Evolutionary conservation across 2,797 vertebrate genomes (phyloP).

Genomic region (Nyctibius grandis): DNA sequence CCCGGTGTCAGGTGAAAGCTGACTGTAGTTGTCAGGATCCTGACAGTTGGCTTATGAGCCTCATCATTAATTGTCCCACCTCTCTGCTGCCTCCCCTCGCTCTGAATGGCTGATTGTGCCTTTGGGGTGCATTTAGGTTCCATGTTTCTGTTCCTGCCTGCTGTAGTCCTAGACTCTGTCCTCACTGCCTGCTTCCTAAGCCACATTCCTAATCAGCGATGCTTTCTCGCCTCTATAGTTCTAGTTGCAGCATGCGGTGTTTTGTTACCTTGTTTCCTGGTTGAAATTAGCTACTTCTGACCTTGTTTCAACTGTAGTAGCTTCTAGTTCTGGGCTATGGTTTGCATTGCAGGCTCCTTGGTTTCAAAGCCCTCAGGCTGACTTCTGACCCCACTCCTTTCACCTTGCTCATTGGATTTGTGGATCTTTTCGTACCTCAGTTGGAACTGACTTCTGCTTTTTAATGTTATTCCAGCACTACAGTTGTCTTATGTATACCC

Average conservation of each 20-base stretch:
- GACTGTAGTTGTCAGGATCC: neutral
- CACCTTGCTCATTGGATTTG: neutral
- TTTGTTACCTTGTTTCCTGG: neutral
- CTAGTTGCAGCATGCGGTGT: neutral
- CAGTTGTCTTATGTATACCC: neutral
- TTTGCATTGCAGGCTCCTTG: neutral
- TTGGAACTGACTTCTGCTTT: neutral
- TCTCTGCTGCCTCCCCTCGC: neutral
- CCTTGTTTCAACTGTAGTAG: neutral
- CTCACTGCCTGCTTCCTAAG: neutral
- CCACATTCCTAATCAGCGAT: rapidly evolving
- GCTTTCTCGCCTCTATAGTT: neutral
- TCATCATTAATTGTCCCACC: rapidly evolving
- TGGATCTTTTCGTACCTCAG: neutral
- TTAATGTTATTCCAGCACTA: neutral
- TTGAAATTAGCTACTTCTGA: neutral
- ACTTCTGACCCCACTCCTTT: neutral
- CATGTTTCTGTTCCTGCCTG: neutral
- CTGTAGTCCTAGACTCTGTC: too few relatives aligned
- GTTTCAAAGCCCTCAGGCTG: neutral
- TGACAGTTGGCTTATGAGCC: neutral
- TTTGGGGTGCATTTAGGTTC: neutral
- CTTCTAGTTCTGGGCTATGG: neutral
- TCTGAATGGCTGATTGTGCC: neutral
- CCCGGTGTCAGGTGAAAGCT: neutral